phyloP scores from a whole-genome alignment of 1,140 invertebrate species.

The Bombus vancouverensis region DNA sequence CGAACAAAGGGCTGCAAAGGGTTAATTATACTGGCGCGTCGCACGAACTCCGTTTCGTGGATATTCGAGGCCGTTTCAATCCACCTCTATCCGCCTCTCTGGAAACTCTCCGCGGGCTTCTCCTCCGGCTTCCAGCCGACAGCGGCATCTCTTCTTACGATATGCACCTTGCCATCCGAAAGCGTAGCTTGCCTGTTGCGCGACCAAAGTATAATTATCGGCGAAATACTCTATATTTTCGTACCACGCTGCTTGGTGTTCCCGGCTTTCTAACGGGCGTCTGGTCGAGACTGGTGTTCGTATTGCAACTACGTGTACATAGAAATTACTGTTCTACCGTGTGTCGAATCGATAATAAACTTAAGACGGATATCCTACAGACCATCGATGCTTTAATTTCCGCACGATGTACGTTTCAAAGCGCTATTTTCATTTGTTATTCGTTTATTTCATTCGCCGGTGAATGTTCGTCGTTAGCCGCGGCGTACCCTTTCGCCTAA shows the following conservation, averaged over 20 bases:
- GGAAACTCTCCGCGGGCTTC: neutral
- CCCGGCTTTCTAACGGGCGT: neutral
- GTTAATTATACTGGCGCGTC: conserved; percentile 35
- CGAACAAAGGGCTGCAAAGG: conserved; percentile 20
- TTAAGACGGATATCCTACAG: neutral
- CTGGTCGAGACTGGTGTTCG: neutral
- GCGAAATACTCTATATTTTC: conserved; percentile 12
- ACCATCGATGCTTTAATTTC: neutral
- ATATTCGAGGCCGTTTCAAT: conserved; percentile 28
- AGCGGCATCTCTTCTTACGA: neutral
- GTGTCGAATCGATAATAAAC: neutral
- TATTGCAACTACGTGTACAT: too few species aligned
- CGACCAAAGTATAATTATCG: neutral
- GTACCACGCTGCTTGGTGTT: conserved; percentile 21
- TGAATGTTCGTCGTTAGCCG: too few species aligned
- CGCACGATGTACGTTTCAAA: too few species aligned
- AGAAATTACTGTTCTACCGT: neutral
- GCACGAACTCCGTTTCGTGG: neutral
- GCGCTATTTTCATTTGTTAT: too few species aligned
- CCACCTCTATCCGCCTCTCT: conserved; percentile 14
- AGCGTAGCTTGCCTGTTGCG: neutral
- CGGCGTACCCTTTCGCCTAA: too few species aligned
- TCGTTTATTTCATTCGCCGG: too few species aligned
- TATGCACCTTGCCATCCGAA: neutral
- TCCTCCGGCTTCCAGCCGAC: neutral